These are phyloP conservation scores for Tuberolachnus salignus DNA, from an alignment of 2,888 invertebrate genomes.

Conservation along the genomic window DNA sequence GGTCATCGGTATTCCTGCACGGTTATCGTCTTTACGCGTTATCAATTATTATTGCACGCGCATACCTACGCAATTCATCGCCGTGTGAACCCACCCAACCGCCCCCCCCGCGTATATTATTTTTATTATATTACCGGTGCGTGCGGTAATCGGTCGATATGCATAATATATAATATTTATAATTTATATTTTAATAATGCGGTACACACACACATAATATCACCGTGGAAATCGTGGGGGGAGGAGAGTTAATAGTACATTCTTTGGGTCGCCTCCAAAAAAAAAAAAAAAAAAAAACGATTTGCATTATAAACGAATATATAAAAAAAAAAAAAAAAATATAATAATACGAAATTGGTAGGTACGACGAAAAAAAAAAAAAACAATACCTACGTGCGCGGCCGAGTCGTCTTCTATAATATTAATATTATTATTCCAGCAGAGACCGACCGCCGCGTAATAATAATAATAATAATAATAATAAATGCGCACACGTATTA, in stretches of 20 bases:
- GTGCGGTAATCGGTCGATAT: constrained; percentile 22
- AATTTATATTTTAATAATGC: not conserved
- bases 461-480: not conserved
- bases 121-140: not conserved
- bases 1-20: too few relatives aligned
- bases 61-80: constrained; percentile 9
- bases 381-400: constrained; percentile 22
- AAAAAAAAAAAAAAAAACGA: too few relatives aligned
- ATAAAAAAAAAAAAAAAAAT: constrained; percentile 35
- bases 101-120: not conserved
- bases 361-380: not conserved
- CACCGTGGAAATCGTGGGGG: constrained; percentile 1
- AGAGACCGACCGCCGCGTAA: not conserved
- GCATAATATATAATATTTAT: constrained; percentile 21
- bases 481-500: not conserved
- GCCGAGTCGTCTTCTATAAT: not conserved
- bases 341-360: too few relatives aligned
- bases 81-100: not conserved
- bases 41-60: not conserved
- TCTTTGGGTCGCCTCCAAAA: constrained; percentile 33
- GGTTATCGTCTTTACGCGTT: too few relatives aligned
- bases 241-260: constrained; percentile 27
- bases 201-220: too few relatives aligned
- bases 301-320: constrained; percentile 22
- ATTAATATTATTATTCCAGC: too few relatives aligned